Conservation (phyloP, 1,140 invertebrate species). For the Drosophila malerkotliana region DNA sequence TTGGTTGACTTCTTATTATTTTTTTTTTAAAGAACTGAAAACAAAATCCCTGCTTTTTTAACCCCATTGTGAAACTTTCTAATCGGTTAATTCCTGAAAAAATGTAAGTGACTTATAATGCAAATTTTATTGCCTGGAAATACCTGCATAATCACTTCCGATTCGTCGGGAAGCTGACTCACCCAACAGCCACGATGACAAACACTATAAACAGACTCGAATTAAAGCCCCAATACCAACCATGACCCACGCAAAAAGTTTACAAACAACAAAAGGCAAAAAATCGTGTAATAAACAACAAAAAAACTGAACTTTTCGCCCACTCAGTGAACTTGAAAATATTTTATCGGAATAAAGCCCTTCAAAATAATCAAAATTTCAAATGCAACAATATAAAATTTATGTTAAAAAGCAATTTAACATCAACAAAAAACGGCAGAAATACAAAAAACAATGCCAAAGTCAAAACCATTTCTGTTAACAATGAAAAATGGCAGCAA, state of each 20-base stretch:
- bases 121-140: slow-evolving; percentile 38
- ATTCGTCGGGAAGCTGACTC: slow-evolving; percentile 62
- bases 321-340: slow-evolving; percentile 75
- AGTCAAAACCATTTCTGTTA: slow-evolving; percentile 47
- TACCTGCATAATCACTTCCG: slow-evolving; percentile 55
- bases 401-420: slow-evolving; percentile 54
- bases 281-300: slow-evolving; percentile 28
- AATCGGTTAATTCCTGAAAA: slow-evolving; percentile 4
- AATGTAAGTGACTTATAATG: slow-evolving; percentile 40
- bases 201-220: slow-evolving; percentile 42
- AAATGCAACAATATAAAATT: slow-evolving; percentile 29
- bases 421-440: slow-evolving; percentile 20
- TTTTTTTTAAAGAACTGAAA: not conserved
- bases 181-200: slow-evolving; percentile 48
- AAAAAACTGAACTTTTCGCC: slow-evolving; percentile 48
- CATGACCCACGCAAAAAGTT: slow-evolving; percentile 71
- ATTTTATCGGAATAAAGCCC: slow-evolving; percentile 56
- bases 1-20: slow-evolving; percentile 5
- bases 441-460: slow-evolving; percentile 34
- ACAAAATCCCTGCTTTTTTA: not conserved
- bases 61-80: not conserved
- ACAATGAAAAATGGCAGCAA: slow-evolving; percentile 53
- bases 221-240: slow-evolving; percentile 44
- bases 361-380: slow-evolving; percentile 27
- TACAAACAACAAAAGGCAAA: slow-evolving; percentile 25